A percentile compares a stretch with the other conserved stretches of the same genome.
Conservation (phyloP, 2,797 vertebrate species). For the Valencia hispanica region DNA sequence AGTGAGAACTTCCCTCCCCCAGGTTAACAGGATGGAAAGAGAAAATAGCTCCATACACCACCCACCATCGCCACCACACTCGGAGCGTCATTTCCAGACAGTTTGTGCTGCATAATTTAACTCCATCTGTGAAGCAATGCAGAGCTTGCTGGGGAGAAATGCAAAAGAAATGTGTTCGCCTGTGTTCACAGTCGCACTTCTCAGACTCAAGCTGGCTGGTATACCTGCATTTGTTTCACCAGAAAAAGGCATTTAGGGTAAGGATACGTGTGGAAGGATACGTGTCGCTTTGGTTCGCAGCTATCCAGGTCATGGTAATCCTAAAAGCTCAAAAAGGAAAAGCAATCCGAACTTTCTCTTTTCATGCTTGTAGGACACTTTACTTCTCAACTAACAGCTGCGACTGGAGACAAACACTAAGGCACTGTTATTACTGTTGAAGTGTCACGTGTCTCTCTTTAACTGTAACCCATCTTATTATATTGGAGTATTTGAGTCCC, state of each 20-base stretch:
- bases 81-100: constrained; percentile 71
- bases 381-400: background rate
- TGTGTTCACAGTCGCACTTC: constrained; percentile 46
- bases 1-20: constrained; percentile 54
- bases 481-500: background rate
- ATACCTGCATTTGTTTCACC: constrained; percentile 46
- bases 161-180: constrained; percentile 44
- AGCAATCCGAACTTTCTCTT: background rate
- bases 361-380: background rate
- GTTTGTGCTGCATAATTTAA: constrained; percentile 81
- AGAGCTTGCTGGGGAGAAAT: constrained; percentile 50
- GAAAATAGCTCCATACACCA: constrained; percentile 39
- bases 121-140: constrained; percentile 71
- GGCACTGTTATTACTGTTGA: too few relatives aligned
- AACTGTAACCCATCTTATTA: too few relatives aligned
- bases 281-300: background rate
- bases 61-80: constrained; percentile 26
- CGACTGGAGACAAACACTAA: too few relatives aligned
- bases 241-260: constrained; percentile 27
- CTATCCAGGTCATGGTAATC: background rate
- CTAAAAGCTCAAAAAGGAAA: background rate
- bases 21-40: constrained; percentile 17
- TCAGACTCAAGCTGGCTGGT: constrained; percentile 31
- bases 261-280: constrained; percentile 2
- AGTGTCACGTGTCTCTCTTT: too few relatives aligned